phyloP scores from a whole-genome alignment of 2,113 vertebrate genomes.

The Pipa parva region DNA sequence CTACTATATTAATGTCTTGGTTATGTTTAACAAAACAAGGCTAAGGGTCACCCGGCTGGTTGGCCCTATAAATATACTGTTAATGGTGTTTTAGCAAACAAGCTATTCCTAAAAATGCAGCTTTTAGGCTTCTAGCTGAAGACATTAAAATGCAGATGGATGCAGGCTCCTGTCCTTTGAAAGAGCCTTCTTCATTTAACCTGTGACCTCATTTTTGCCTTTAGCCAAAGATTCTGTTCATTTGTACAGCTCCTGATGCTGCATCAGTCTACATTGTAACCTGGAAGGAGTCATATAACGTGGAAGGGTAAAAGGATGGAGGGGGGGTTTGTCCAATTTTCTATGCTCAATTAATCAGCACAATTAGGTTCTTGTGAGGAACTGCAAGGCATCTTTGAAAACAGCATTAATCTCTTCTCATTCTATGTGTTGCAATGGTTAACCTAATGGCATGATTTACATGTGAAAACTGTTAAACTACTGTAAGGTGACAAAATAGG shows the following conservation, averaged over 20 bases:
- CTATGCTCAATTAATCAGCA: conserved; percentile 80
- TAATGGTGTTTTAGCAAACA: conserved; percentile 91
- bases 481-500: not conserved
- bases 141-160: conserved; percentile 99
- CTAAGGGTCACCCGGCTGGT: conserved; percentile 85
- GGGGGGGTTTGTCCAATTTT: conserved; percentile 56
- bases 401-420: not conserved
- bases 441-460: not conserved
- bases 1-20: conserved; percentile 91
- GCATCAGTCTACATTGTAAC: conserved; percentile 50
- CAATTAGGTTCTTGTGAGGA: conserved; percentile 50
- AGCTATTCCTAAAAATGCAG: conserved; percentile 46
- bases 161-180: conserved; percentile 93
- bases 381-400: conserved; percentile 14
- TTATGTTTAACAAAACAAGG: conserved; percentile 99
- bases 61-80: conserved; percentile 99
- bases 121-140: conserved; percentile 71
- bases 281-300: conserved; percentile 57
- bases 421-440: not conserved
- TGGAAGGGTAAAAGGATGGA: too few species aligned
- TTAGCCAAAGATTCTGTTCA: conserved; percentile 98
- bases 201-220: conserved; percentile 81
- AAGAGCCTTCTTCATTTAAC: conserved; percentile 99
- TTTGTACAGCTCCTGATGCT: conserved; percentile 79
- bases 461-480: too few species aligned